phyloP scores from a whole-genome alignment of 1,140 invertebrate genomes.

The Cylas formicarius region DNA sequence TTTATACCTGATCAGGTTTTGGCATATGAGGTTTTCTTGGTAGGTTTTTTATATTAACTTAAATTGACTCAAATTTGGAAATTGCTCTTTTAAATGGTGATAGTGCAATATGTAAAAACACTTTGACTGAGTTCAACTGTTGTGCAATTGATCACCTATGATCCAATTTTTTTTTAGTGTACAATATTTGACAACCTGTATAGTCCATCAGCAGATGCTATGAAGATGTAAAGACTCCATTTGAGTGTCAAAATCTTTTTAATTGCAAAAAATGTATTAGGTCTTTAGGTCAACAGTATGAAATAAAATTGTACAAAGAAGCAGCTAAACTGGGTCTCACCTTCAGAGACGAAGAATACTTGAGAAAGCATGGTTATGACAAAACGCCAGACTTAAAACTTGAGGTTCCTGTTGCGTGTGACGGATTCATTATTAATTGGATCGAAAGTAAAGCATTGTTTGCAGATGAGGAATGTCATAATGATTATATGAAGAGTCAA shows the following conservation, averaged over 20 bases:
- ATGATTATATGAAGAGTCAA: slow-evolving; percentile 80
- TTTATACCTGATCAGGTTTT: slow-evolving; percentile 63
- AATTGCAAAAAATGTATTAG: slow-evolving; percentile 40
- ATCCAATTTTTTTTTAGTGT: slow-evolving; percentile 45
- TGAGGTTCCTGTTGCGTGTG: slow-evolving; percentile 79
- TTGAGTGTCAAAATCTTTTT: too few relatives aligned
- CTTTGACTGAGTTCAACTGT: too few relatives aligned
- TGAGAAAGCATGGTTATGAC: slow-evolving; percentile 78
- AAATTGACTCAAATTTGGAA: too few relatives aligned
- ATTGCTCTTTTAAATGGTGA: too few relatives aligned
- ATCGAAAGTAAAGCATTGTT: slow-evolving; percentile 95
- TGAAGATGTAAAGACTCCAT: slow-evolving; percentile 54
- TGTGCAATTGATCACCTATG: slow-evolving; percentile 41
- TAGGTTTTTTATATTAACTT: slow-evolving; percentile 44
- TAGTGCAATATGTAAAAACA: too few relatives aligned
- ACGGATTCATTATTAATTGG: slow-evolving; percentile 87
- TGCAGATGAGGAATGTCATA: slow-evolving; percentile 75
- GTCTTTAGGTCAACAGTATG: slow-evolving; percentile 69
- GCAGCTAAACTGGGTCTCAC: slow-evolving; percentile 53
- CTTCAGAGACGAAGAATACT: slow-evolving; percentile 74
- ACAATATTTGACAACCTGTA: slow-evolving; percentile 69
- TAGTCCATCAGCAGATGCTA: slow-evolving; percentile 66
- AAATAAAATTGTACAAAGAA: slow-evolving; percentile 57
- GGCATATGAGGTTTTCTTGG: slow-evolving; percentile 69
- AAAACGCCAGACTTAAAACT: slow-evolving; percentile 93